Conservation (phyloP, 2,797 vertebrate species). For the Lepilemur ruficaudatus region DNA sequence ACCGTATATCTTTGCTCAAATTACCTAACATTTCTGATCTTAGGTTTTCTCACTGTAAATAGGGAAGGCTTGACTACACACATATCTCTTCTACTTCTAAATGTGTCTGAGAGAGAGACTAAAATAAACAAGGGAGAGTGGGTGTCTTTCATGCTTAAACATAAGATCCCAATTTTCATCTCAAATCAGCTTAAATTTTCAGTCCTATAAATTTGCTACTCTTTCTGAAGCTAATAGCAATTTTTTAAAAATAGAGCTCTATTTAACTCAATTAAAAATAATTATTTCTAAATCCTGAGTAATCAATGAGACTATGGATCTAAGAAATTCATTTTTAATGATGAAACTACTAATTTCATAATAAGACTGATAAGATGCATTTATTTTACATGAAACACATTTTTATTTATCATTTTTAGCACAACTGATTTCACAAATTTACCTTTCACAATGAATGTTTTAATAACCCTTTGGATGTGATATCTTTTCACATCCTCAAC, state of each 20-base stretch:
- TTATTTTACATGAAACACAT: background rate
- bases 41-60: background rate
- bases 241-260: background rate
- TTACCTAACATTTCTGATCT: background rate
- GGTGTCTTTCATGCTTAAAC: background rate
- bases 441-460: background rate
- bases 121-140: background rate
- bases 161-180: background rate
- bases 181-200: background rate
- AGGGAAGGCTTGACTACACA: background rate
- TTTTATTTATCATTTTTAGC: background rate
- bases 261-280: background rate
- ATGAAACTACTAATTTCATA: background rate
- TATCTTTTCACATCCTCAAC: background rate
- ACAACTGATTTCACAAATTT: background rate
- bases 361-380: background rate
- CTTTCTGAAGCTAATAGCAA: background rate
- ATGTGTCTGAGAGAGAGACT: background rate
- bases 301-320: background rate
- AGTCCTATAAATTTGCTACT: background rate
- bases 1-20: background rate
- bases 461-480: background rate
- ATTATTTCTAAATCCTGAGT: background rate
- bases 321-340: background rate
- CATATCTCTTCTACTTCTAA: background rate